These are phyloP conservation scores for Patella vulgata DNA, from an alignment of 1,140 invertebrate genomes.

Conservation along the genomic window DNA sequence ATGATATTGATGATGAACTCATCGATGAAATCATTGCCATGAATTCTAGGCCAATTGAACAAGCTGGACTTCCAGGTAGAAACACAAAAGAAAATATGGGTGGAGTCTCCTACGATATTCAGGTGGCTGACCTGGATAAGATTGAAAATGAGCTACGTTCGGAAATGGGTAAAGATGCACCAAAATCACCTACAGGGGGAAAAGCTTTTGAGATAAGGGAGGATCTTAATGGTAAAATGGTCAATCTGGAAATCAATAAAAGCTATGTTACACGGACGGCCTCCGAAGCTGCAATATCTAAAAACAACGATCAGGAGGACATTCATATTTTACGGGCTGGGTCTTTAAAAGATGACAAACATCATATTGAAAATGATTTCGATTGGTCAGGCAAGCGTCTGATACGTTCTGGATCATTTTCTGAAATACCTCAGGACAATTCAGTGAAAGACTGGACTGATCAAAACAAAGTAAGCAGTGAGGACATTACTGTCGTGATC, in stretches of 20 bases:
- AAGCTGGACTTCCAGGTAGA: conserved; percentile 18
- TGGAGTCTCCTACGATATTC: conserved; percentile 21
- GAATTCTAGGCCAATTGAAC: conserved; percentile 27
- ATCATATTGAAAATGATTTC: conserved; percentile 20
- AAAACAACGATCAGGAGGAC: not conserved
- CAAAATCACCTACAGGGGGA: conserved; percentile 21
- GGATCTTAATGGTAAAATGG: conserved; percentile 40
- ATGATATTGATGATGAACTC: conserved; percentile 17
- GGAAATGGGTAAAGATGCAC: not conserved
- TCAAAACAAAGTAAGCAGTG: conserved; percentile 21
- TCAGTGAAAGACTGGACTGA: conserved; percentile 48
- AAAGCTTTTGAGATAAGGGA: conserved; percentile 53
- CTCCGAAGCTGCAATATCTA: not conserved
- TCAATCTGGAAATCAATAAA: conserved; percentile 18
- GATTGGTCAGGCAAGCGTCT: conserved; percentile 55
- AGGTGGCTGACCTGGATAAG: conserved; percentile 6
- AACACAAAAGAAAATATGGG: conserved; percentile 10
- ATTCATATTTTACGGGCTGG: conserved; percentile 28
- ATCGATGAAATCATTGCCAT: conserved; percentile 29
- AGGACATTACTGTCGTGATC: conserved; percentile 22
- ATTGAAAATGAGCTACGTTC: not conserved
- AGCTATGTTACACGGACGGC: conserved; percentile 10
- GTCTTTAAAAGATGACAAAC: conserved; percentile 26
- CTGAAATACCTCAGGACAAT: conserved; percentile 50
- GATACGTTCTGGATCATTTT: conserved; percentile 47